Evolutionary conservation across 23 tunicate species (phyloP).

Genomic region (Phallusia fumigata): DNA sequence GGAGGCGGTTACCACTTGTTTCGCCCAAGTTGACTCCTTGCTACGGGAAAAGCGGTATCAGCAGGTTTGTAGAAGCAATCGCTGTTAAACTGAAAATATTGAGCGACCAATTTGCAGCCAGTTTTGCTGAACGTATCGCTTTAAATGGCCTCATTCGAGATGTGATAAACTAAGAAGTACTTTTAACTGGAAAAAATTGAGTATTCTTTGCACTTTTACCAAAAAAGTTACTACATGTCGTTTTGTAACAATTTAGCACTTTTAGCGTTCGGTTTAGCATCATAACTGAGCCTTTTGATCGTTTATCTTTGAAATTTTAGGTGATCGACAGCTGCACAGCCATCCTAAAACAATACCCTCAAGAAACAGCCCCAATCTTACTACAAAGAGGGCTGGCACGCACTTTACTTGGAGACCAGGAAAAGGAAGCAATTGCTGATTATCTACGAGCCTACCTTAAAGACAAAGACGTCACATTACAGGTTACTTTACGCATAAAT

Average conservation of each 20-base stretch:
- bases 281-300: too few relatives aligned
- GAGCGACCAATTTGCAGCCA: not conserved
- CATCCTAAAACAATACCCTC: slow-evolving; percentile 42
- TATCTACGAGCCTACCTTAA: slow-evolving; percentile 77
- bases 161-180: too few relatives aligned
- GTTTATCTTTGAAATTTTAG: slow-evolving; percentile 29
- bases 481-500: too few relatives aligned
- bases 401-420: slow-evolving; percentile 49
- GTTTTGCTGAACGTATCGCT: too few relatives aligned
- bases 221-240: too few relatives aligned
- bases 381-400: slow-evolving; percentile 68
- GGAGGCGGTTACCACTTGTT: slow-evolving; percentile 66
- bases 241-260: too few relatives aligned
- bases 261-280: too few relatives aligned
- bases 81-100: not conserved
- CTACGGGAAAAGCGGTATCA: slow-evolving; percentile 49
- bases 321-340: slow-evolving; percentile 72
- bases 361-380: slow-evolving; percentile 53
- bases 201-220: too few relatives aligned
- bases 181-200: too few relatives aligned
- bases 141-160: too few relatives aligned
- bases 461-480: slow-evolving; percentile 67
- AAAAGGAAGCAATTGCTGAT: slow-evolving; percentile 74
- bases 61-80: slow-evolving; percentile 35
- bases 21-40: slow-evolving; percentile 44